Conservation (phyloP, 2,888 invertebrate species). For the Leptura quadrifasciata region DNA sequence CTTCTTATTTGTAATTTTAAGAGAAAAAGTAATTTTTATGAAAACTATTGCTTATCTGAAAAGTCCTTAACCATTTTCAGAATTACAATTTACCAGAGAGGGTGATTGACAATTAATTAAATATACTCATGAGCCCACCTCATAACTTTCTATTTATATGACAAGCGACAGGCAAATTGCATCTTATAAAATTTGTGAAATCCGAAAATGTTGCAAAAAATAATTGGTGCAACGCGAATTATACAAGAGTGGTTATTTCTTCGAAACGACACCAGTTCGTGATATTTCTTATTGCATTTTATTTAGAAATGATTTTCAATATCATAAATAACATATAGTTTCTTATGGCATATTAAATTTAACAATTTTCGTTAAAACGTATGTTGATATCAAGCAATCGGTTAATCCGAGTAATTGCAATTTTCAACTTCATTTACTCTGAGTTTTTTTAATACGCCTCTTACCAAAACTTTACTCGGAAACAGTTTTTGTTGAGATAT, state of each 20-base stretch:
- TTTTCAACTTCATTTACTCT: slow-evolving; percentile 7
- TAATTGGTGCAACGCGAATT: too few species aligned
- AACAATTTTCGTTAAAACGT: background rate
- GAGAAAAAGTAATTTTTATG: too few species aligned
- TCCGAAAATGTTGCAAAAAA: background rate
- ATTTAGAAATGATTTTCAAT: background rate
- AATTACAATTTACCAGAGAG: too few species aligned
- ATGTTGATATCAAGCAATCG: background rate
- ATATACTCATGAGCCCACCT: too few species aligned
- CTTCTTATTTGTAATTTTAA: too few species aligned
- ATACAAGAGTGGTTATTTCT: background rate
- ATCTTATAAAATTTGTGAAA: background rate
- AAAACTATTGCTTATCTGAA: too few species aligned
- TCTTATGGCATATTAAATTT: background rate
- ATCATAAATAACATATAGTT: background rate
- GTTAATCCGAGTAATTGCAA: slow-evolving; percentile 2
- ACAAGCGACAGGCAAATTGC: too few species aligned
- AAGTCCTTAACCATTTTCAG: too few species aligned
- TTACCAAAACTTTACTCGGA: background rate
- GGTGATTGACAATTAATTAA: too few species aligned
- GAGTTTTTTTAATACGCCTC: background rate
- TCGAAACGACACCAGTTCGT: background rate
- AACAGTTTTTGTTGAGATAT: background rate
- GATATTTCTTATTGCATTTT: slow-evolving; percentile 1
- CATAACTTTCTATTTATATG: too few species aligned